These are phyloP conservation scores for Bombus balteatus DNA, from an alignment of 1,140 invertebrate genomes.

Conservation along the genomic window DNA sequence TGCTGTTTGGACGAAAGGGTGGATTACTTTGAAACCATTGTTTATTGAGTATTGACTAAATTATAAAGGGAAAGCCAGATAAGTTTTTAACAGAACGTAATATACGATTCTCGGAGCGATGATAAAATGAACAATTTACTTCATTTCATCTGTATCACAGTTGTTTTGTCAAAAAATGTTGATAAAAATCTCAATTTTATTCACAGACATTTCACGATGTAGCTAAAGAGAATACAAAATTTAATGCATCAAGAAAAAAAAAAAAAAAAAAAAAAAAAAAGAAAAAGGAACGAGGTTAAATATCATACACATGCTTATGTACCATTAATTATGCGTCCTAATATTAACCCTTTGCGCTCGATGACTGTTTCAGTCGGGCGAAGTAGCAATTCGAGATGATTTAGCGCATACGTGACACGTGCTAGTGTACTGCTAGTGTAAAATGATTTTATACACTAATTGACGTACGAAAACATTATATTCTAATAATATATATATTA, in stretches of 20 bases:
- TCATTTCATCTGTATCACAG: not conserved
- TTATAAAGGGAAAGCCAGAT: not conserved
- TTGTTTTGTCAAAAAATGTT: not conserved
- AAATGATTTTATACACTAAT: too few relatives aligned
- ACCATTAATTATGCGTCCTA: not conserved
- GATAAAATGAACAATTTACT: slow-evolving; percentile 20
- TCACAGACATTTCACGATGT: not conserved
- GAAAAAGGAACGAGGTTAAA: not conserved
- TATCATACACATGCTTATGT: not conserved
- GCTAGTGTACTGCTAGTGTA: too few relatives aligned
- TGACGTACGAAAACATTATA: too few relatives aligned
- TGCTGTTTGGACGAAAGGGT: slow-evolving; percentile 92
- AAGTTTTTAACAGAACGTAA: not conserved
- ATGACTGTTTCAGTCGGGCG: too few relatives aligned
- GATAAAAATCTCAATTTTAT: not conserved
- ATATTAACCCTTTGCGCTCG: too few relatives aligned
- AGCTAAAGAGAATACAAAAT: not conserved
- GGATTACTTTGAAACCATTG: slow-evolving; percentile 86
- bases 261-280: too few relatives aligned
- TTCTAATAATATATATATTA: too few relatives aligned
- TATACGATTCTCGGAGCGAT: slow-evolving; percentile 36
- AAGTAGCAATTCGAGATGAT: too few relatives aligned
- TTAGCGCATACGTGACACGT: too few relatives aligned
- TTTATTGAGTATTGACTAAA: slow-evolving; percentile 19
- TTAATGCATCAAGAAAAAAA: not conserved